Evolutionary conservation across 2,113 vertebrate genomes (phyloP).

Genomic region (Hypanus sabinus): DNA sequence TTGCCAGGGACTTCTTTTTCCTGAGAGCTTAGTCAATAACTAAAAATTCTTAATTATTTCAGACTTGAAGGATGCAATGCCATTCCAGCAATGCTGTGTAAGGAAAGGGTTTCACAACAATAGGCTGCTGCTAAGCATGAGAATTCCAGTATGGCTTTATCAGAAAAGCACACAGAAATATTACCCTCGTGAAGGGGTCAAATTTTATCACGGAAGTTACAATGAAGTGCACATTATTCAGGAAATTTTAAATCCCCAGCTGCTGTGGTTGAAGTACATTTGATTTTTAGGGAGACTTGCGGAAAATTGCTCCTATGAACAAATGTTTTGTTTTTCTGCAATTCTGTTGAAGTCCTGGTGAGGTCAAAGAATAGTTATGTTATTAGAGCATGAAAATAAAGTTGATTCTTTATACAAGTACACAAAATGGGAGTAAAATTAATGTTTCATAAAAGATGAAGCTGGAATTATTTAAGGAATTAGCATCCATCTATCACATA

Average conservation of each 20-base stretch:
- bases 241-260: not conserved
- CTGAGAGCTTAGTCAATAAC: not conserved
- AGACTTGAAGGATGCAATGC: not conserved
- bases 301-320: not conserved
- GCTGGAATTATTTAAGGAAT: too few relatives aligned
- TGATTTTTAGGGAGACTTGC: not conserved
- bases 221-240: not conserved
- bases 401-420: too few relatives aligned
- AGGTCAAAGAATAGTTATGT: not conserved
- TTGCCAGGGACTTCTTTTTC: not conserved
- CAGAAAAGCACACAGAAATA: not conserved
- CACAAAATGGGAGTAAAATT: too few relatives aligned
- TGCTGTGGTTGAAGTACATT: too few relatives aligned
- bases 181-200: not conserved
- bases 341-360: not conserved
- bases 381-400: too few relatives aligned
- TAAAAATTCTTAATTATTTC: not conserved
- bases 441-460: too few relatives aligned
- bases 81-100: not conserved
- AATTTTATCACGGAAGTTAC: not conserved
- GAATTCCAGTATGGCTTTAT: not conserved
- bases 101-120: not conserved
- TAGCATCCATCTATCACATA: too few relatives aligned
- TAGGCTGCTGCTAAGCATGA: not conserved
- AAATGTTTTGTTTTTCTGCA: not conserved